Conservation (phyloP, 2,113 vertebrate species). For the Macquaria ambigua region DNA sequence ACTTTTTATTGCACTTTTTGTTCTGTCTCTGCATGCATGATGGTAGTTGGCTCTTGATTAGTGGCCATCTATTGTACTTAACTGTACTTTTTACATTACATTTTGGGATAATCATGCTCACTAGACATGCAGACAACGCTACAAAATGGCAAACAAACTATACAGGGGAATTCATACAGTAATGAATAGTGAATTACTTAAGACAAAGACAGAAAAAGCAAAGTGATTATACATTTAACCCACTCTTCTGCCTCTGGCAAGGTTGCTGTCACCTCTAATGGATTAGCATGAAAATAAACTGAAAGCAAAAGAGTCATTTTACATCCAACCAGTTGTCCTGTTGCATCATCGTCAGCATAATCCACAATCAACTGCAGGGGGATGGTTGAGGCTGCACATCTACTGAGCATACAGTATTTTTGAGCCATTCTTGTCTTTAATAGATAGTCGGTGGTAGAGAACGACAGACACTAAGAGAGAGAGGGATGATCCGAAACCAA, state of each 20-base stretch:
- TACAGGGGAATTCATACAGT: neutral
- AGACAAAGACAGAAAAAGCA: neutral
- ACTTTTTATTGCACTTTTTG: neutral
- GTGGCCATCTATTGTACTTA: neutral
- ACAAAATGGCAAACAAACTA: neutral
- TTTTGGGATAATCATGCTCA: neutral
- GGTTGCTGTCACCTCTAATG: neutral
- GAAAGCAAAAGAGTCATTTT: neutral
- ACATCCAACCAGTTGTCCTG: neutral
- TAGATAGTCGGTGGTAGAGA: neutral
- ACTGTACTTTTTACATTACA: neutral
- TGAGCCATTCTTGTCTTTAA: no score
- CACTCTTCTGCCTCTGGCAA: neutral
- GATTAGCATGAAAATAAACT: neutral
- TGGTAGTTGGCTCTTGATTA: neutral
- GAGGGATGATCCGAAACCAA: neutral
- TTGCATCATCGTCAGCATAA: neutral
- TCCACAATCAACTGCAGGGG: neutral
- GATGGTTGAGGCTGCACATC: no score
- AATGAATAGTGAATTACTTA: neutral
- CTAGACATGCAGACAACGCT: neutral
- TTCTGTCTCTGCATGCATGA: neutral
- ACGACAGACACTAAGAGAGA: no score
- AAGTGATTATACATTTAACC: no score
- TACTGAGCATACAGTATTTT: no score